Evolutionary conservation across 2,797 vertebrate species (phyloP).

Genomic region (Phrynocephalus vlangalii): DNA sequence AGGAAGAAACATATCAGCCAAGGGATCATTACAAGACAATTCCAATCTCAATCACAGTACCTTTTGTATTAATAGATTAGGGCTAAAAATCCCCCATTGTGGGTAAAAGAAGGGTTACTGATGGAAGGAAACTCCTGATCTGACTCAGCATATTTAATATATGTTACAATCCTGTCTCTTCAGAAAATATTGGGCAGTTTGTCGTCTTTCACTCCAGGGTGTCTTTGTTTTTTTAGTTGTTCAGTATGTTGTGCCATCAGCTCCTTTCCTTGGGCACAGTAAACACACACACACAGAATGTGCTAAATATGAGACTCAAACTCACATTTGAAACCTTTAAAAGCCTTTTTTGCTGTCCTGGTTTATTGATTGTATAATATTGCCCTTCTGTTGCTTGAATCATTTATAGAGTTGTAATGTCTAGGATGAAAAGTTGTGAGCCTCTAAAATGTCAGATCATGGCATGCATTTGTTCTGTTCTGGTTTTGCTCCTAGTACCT

Average conservation of each 20-base stretch:
- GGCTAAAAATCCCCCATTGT: background rate
- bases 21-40: constrained; percentile 18
- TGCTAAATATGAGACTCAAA: background rate
- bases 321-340: background rate
- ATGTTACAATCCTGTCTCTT: background rate
- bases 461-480: constrained; percentile 41
- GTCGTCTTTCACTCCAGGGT: background rate
- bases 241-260: background rate
- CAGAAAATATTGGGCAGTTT: background rate
- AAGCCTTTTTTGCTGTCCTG: background rate
- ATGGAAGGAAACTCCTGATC: background rate
- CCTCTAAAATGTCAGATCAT: constrained; percentile 10
- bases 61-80: background rate
- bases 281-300: background rate
- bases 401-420: constrained; percentile 19
- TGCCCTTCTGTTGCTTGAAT: background rate
- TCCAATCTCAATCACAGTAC: background rate
- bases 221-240: background rate
- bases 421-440: constrained; percentile 12
- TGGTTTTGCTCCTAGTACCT: constrained; percentile 47
- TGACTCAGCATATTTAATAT: background rate
- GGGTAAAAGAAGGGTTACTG: background rate
- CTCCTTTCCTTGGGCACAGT: background rate
- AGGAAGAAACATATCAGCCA: constrained; percentile 10
- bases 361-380: background rate